These are phyloP conservation scores for Chiloscyllium punctatum DNA, from an alignment of 2,797 vertebrate genomes.

Conservation along the genomic window DNA sequence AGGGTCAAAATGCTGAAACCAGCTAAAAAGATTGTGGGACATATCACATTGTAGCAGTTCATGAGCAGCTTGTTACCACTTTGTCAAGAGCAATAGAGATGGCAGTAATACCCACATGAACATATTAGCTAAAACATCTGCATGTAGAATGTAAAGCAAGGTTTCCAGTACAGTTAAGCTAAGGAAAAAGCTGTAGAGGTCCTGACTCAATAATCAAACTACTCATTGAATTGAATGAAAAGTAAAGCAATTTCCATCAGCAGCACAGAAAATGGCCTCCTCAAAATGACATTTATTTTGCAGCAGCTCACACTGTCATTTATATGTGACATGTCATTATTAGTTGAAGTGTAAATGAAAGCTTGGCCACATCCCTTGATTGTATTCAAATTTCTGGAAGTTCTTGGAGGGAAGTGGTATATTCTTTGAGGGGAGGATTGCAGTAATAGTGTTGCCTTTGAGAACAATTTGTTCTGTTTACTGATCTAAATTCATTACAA, in stretches of 20 bases:
- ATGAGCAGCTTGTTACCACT: no score
- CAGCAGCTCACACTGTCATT: background rate
- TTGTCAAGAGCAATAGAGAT: no score
- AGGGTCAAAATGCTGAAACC: no score
- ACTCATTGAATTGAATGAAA: background rate
- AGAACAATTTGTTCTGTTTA: no score
- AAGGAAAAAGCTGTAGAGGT: background rate
- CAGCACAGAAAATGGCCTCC: background rate
- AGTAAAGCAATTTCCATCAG: background rate
- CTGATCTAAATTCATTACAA: no score
- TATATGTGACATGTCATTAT: background rate
- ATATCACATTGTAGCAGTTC: no score
- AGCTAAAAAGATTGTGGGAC: no score
- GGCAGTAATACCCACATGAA: no score
- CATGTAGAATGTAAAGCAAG: background rate
- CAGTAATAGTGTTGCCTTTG: background rate
- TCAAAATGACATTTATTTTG: background rate
- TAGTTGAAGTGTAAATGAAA: background rate
- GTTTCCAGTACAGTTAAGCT: background rate
- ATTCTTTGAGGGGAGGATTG: background rate
- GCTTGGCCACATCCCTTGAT: background rate
- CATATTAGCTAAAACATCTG: background rate
- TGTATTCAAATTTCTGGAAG: background rate
- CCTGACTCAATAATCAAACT: background rate
- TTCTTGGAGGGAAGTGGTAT: background rate